Evolutionary conservation across 2,888 invertebrate genomes (phyloP), one percentile per base, ranked within the genome.

Genomic region (Sympetrum striolatum): DNA sequence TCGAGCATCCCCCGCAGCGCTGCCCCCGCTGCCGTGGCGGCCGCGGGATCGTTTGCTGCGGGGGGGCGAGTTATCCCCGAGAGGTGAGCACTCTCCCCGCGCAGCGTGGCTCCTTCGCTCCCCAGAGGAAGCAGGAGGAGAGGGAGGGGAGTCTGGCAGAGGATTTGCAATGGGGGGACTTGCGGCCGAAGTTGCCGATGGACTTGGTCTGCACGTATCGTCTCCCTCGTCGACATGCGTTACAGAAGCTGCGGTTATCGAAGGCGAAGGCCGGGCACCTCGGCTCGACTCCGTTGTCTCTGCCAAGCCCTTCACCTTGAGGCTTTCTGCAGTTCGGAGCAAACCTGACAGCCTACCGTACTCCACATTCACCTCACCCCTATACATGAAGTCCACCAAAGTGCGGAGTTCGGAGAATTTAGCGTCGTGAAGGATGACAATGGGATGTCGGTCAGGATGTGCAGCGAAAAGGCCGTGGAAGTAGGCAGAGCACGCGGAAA

Each of bases 321-420:
- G 96, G 94, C 98, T 98, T 95, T 98, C 98, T 93, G 98, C 98
- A 93, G 98, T 98, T 95, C 97, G 98, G 93, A 98, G 96, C 93
- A 98, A 96, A 93, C 98, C 97, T 94, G 97, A 97, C 94, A 98
- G 96, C 95, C 98, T 97, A 95, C 98, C 98, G 95, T 98, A 98
- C 95, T 98, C 97, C 93, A 98, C 98, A 96, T 98, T 98, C 93
- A 98, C 98, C 95, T 98, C 98, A 93, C 98, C 98, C 95, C 98
- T 97, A 96, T 98, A 98, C 98, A 98, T 98, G 96, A 98, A 98
- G 96, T 98, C 98, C 94, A 98, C 97, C 94, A 98, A 96, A 92
- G 98, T 98, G 94, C 98, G 96, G 93, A 98, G 95, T 95, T 98
- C 98, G 94, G 97, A 96, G 94, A 98, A 97, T 93, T 97, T 97